Base-by-base conservation (phyloP, 2,113 vertebrate genomes). In the Spizaetus ornatus region DNA sequence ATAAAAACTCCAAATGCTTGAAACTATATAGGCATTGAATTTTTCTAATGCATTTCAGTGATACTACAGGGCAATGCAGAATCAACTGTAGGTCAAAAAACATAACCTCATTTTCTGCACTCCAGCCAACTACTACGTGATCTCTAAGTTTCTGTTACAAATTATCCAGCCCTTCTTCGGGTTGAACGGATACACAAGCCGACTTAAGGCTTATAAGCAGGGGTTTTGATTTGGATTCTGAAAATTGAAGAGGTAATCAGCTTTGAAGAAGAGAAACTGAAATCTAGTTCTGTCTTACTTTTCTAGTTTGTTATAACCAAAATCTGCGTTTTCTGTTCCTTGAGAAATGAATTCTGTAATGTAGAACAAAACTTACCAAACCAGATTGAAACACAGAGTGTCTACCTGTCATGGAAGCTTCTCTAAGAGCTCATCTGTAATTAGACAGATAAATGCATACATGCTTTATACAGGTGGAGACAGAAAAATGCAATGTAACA, bases 51-150 rank as follows among this genome's bases (percentile, higher is more conserved):
- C 58, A 29, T 43, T 43, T 61, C 50, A 73, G 47, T 31, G 50
- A 79, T 45, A 56, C n/a, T 92, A 72, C 19, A 63, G 55, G 32
- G 47, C 36, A 85, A 91, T 23, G 42, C 34, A 78, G 53, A 93
- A 96, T 83, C 88, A 93, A 69, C 65, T 53, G 21, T 12, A 95
- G 81, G 88, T 94, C 95, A 93, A 50, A 91, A 86, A 74, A 36
- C 65, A 63, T 19, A 76, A 95, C 89, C 88, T 76, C 47, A 93
- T 96, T 95, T 95, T 96, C 92, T 94, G 76, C 87, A 95, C 95
- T 94, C 95, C 84, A 84, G 90, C 69, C 58, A 58, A 86, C 81
- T 78, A 86, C 36, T 43, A 36, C 3, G 1, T 25, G 67, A 90
- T 69, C 53, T 86, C 52, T 58, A 88, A 22, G 77, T 96, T 96